Conservation (phyloP, 2,797 vertebrate genomes). For the Lepilemur septentrionalis region DNA sequence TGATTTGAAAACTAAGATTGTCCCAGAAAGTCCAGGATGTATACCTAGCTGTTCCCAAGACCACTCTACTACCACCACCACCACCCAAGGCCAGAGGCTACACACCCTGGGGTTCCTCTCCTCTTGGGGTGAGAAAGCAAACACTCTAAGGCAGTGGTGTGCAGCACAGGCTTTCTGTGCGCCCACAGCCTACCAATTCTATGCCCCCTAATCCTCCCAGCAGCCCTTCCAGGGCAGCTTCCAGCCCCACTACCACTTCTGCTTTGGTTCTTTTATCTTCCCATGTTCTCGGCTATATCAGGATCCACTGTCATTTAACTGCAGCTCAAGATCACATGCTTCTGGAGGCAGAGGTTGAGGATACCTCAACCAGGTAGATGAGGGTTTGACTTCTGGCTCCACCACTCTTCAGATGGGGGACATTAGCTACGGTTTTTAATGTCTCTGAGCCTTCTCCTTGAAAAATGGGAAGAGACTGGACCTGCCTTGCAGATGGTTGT, state of each 20-base stretch:
- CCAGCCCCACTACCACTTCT: background rate
- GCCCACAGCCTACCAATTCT: background rate
- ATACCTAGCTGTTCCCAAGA: background rate
- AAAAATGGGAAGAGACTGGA: background rate
- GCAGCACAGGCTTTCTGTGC: background rate
- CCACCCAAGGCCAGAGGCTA: background rate
- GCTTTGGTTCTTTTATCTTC: background rate
- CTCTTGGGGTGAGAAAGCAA: too few species aligned
- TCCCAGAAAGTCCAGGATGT: background rate
- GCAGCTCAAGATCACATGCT: background rate
- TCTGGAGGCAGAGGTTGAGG: background rate
- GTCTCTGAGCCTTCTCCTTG: background rate
- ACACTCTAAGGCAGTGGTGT: background rate
- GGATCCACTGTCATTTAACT: background rate
- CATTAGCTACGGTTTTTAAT: background rate
- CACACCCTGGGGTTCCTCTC: background rate
- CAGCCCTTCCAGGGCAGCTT: background rate
- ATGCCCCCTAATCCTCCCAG: background rate
- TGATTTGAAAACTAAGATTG: background rate
- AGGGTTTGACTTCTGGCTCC: background rate
- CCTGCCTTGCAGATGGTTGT: background rate
- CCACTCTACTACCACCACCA: background rate
- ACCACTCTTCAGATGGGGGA: background rate
- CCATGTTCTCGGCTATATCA: background rate
- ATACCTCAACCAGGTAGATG: accelerated